Percentiles rank a stretch among this genome's conserved stretches.
These are phyloP conservation scores for Whitmania pigra DNA, from an alignment of 1,140 invertebrate species.

Conservation along the genomic window DNA sequence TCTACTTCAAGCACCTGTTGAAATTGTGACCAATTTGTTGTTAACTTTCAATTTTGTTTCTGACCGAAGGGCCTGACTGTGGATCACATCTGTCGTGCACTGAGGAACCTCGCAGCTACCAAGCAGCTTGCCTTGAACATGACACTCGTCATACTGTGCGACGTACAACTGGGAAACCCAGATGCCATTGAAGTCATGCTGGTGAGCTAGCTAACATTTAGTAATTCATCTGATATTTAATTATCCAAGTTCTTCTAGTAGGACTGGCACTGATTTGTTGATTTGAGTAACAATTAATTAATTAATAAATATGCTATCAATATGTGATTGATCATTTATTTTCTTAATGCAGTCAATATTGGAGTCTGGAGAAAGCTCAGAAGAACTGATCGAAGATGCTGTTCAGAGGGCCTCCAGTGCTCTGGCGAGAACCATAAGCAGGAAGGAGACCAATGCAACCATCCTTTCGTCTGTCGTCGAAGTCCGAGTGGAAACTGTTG, in stretches of 20 bases:
- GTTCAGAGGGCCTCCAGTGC: slow-evolving; percentile 30
- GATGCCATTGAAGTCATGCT: slow-evolving; percentile 75
- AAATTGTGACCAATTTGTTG: not conserved
- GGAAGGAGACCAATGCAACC: slow-evolving; percentile 49
- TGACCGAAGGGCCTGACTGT: slow-evolving; percentile 53
- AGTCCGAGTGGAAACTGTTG: slow-evolving; percentile 61
- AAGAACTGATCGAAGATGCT: slow-evolving; percentile 27
- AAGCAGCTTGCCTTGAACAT: slow-evolving; percentile 29
- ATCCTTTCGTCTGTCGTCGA: slow-evolving; percentile 62
- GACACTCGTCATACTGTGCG: slow-evolving; percentile 53
- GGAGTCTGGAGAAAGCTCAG: not conserved
- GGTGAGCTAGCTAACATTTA: slow-evolving; percentile 45
- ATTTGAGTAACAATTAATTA: too few relatives aligned
- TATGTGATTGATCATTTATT: too few relatives aligned
- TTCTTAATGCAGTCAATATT: not conserved
- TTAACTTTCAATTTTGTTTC: not conserved
- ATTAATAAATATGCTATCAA: too few relatives aligned
- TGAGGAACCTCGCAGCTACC: slow-evolving; percentile 45
- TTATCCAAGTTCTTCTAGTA: too few relatives aligned
- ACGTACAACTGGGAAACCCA: slow-evolving; percentile 61
- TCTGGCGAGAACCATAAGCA: slow-evolving; percentile 57
- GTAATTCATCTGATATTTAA: too few relatives aligned
- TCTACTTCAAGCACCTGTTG: not conserved
- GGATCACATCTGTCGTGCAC: slow-evolving; percentile 54
- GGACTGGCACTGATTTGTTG: too few relatives aligned